Evolutionary conservation across 2,888 invertebrate species (phyloP), one percentile per base, ranked within the genome.

Genomic region (Synanthedon formicaeformis): DNA sequence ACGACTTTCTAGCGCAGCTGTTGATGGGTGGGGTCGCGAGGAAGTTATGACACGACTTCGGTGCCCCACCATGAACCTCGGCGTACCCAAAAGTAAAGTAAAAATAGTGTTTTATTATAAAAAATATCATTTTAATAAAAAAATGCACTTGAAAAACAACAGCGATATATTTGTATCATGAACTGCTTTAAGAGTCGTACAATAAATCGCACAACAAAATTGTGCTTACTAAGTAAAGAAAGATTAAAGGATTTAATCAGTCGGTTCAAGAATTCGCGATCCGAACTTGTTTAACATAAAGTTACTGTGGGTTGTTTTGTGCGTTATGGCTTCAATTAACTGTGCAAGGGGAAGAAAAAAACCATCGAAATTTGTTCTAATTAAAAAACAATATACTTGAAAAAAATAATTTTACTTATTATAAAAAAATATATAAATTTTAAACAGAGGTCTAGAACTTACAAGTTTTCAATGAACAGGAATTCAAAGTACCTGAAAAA

Each of bases 221-320:
- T 73, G 69, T 75, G 66, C 67, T 63, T 65, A 72, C 69, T 63
- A 75, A 71, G 81, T 82, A 84, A 82, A 83, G 83, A 84, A 81
- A 78, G 81, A 83, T 83, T 81, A 81, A 78, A 79, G 79, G 78
- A 78, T 83, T 82, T 80, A 81, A 83, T 84, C 81, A 81, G 79
- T 75, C 73, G 66, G 71, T 75, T 68, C 70, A 67, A 62, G 62
- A 34, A 34, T 68, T 65, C 61, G 60, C 62, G 55, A 62, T 59
- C 55, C 57, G 57, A 64, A 65, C 66, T 72, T 75, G 73, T 72
- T 73, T 69, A 68, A 71, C 73, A 67, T 69, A 73, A 84, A 85
- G 73, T 84, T 85, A 69, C 76, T 78, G 68, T 81, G 80, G 84
- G 78, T 83, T 81, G 75, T 76, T 75, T 75, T 64, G 56, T 65